Percentiles rank a stretch among this genome's conserved stretches.
These are phyloP conservation scores for Epinephelus awoara DNA, from an alignment of 2,797 vertebrate genomes.

Conservation along the genomic window DNA sequence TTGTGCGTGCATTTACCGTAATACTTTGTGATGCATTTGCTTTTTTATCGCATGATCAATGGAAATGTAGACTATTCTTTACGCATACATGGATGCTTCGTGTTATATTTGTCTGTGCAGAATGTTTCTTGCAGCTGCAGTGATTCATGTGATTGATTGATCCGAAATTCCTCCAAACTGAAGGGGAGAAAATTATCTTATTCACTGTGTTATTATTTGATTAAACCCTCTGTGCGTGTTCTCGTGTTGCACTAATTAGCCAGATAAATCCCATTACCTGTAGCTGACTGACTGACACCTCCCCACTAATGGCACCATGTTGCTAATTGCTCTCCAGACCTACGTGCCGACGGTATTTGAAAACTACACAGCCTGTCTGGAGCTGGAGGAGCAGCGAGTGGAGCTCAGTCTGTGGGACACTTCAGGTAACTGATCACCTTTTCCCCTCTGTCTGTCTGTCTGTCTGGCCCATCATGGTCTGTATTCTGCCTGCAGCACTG, in stretches of 20 bases:
- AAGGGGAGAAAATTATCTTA: not conserved
- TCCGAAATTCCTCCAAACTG: conserved; percentile 8
- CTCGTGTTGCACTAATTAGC: conserved; percentile 30
- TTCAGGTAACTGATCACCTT: conserved; percentile 87
- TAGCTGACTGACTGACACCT: conserved; percentile 52
- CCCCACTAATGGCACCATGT: conserved; percentile 65
- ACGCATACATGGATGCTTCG: not conserved
- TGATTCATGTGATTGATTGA: conserved; percentile 43
- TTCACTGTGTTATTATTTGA: not conserved
- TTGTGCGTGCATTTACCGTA: not conserved
- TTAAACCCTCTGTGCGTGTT: conserved; percentile 8
- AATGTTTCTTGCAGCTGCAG: conserved; percentile 40
- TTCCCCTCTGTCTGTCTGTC: not conserved
- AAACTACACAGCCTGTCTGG: conserved; percentile 97
- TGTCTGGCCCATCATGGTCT: not conserved
- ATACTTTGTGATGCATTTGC: not conserved
- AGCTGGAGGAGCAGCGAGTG: conserved; percentile 95
- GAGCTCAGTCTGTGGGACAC: conserved; percentile 98
- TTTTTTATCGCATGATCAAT: not conserved
- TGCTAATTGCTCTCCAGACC: conserved; percentile 86
- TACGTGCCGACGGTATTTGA: conserved; percentile 97
- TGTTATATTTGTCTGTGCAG: not conserved
- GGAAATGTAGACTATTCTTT: not conserved
- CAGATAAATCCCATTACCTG: conserved; percentile 45
- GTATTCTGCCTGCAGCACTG: conserved; percentile 34